Conservation (phyloP, 2,113 vertebrate species). For the Sylvilagus bachmani region DNA sequence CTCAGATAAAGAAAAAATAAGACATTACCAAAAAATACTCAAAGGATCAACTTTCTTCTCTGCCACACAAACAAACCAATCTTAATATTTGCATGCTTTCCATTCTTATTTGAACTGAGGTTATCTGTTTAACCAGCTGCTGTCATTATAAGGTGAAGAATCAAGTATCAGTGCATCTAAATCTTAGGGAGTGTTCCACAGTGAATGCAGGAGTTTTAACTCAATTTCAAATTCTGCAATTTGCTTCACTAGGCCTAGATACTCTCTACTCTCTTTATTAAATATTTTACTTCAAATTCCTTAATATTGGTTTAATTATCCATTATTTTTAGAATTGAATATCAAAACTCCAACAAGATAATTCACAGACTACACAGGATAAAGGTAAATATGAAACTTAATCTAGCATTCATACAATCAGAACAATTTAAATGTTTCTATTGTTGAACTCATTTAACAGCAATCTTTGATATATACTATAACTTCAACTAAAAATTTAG, state of each 20-base stretch:
- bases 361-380: neutral
- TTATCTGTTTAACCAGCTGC: neutral
- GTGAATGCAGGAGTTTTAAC: neutral
- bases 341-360: neutral
- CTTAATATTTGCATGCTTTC: neutral
- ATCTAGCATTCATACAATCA: neutral
- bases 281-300: neutral
- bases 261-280: slow-evolving; percentile 21
- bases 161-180: neutral
- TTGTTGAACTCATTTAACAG: neutral
- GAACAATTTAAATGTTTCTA: neutral
- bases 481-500: neutral
- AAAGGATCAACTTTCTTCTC: neutral
- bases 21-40: neutral
- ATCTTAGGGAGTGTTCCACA: neutral
- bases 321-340: neutral
- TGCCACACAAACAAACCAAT: neutral
- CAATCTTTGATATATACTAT: neutral
- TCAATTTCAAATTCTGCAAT: neutral
- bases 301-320: neutral
- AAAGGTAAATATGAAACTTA: neutral
- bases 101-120: neutral
- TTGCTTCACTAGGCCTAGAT: neutral
- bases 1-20: neutral
- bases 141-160: neutral